Evolutionary conservation across 2,797 vertebrate species (phyloP), one percentile per base, ranked within the genome.

Genomic region (Sardinella longiceps): DNA sequence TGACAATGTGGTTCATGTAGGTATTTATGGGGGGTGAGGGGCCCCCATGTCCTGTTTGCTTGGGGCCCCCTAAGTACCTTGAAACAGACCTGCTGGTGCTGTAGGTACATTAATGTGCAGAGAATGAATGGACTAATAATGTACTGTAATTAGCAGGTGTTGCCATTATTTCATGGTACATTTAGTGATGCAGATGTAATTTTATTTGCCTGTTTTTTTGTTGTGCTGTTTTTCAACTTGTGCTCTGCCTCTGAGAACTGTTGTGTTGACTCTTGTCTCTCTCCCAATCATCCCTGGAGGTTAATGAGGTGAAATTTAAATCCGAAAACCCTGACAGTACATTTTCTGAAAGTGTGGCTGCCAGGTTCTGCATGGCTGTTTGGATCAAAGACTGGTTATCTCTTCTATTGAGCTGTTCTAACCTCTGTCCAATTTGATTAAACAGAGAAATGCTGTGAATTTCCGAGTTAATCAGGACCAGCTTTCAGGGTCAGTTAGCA

Each of bases 341-440:
- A 95, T 96, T 96, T 97, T 96, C 94, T 96, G 91, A 88, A 90
- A 90, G 93, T 93, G 92, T 93, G 94, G 94, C 95, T 92, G 92
- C 93, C 88, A 95, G 94, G 95, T 95, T 96, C 96, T 97, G 96
- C 96, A 96, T 96, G 95, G 94, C 93, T 93, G 95, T 95, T 95
- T 96, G 96, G 96, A 97, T 98, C 96, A 97, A 97, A 97, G 95
- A 95, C 94, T 96, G 96, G 96, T 98, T 97, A 97, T 98, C 96
- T 91, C 95, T 94, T 92, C 94, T 97, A 98, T 97, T 97, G 97
- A 98, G 97, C 96, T 97, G 96, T 97, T 96, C 95, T 97, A 96
- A 97, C 97, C 97, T 96, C 96, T 98, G 97, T 98, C 97, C 96
- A 94, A 95, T 97, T 95, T 97, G 95, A 97, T 98, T 98, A 97